Base-by-base conservation (phyloP, 2,797 vertebrate species). In the Pangasius macronema region DNA sequence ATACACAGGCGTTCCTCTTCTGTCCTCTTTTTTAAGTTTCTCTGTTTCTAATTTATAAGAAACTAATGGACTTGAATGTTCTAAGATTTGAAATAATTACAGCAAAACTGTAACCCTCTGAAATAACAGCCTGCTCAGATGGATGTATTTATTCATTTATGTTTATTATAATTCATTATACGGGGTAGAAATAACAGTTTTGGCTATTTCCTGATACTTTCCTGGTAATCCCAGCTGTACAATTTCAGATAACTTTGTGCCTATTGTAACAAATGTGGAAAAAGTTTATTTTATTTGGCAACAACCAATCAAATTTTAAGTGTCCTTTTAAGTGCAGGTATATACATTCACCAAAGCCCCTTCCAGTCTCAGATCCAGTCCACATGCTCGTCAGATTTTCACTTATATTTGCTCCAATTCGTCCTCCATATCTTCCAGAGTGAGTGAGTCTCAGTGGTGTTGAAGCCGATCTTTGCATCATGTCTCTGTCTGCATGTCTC, bases 321-420 rank as follows among this genome's bases (percentile, higher is more conserved):
- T 83, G 88, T 90, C 89, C 59, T 49, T 90, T 92, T 92, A 96
- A 96, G 95, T 95, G 95, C 94, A 91, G 91, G 55, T 88, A 61
- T 51, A 36, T 92, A 85, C 18, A 85, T 83, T 89, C 20, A 55
- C 39, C 51, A n/a, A 33, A 82, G 39, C 33, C 20, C 8, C 5
- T 49, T 72, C 30, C 53, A 10, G 63, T 46, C 59, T 61, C 63
- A 53, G 6, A 79, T 83, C 72, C 80, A 59, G 55, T 42, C 65
- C 20, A 24, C 61, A 16, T 73, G 33, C 22, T 70, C n/a, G 59
- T 33, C 36, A 73, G 46, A 46, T n/a, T 24, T n/a, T 33, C 61
- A 18, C 46, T 8, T 24, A 16, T 13, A 16, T 82, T 20, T 65
- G 4, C n/a, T 65, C 10, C 63, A 61, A 8, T 39, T 84, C 14